Percentiles rank a stretch among this genome's conserved stretches.
phyloP scores from a whole-genome alignment of 1,140 invertebrate genomes.

The Brachionus plicatilis region DNA sequence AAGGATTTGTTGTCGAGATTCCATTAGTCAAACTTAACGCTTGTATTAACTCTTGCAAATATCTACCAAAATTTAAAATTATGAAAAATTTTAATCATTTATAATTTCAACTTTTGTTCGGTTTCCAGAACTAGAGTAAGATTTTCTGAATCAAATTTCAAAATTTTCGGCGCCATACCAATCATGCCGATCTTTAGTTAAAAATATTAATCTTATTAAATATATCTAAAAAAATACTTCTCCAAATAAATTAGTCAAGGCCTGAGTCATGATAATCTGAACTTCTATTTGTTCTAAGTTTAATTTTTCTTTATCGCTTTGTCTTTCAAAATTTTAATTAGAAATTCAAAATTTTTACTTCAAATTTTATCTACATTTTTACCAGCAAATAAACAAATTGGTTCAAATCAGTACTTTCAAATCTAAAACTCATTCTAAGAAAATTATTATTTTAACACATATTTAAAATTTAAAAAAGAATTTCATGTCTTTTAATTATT shows the following conservation, averaged over 20 bases:
- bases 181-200: not conserved
- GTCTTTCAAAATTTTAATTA: not conserved
- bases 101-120: not conserved
- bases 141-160: not conserved
- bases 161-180: not conserved
- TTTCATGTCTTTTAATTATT: not conserved
- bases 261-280: not conserved
- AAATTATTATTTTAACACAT: not conserved
- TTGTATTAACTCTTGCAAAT: not conserved
- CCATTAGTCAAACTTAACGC: constrained; percentile 22
- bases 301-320: not conserved
- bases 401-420: not conserved
- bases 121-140: not conserved
- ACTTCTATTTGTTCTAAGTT: not conserved
- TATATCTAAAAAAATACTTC: not conserved
- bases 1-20: not conserved
- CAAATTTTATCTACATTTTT: not conserved
- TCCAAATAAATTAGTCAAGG: constrained; percentile 12
- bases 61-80: not conserved
- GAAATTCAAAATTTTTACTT: not conserved
- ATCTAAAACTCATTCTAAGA: constrained; percentile 14
- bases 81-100: not conserved
- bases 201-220: not conserved
- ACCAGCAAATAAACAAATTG: not conserved
- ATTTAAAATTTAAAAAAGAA: not conserved